Evolutionary conservation across 2,113 vertebrate genomes (phyloP).

Genomic region (Thunnus maccoyii): DNA sequence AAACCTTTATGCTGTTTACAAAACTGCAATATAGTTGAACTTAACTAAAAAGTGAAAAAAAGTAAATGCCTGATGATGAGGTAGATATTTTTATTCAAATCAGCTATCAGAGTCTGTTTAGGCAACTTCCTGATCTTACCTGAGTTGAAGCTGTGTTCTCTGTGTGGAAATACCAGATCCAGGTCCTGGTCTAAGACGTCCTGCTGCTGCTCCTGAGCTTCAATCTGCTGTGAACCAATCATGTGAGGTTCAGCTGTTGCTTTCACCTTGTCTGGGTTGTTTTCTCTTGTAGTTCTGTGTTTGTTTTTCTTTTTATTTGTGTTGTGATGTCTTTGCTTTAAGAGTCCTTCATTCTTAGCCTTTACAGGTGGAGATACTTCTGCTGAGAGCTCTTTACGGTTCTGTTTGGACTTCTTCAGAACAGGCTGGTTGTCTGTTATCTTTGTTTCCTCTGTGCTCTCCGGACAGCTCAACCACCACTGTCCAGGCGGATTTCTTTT

Average conservation of each 20-base stretch:
- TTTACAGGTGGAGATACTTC: slow-evolving; percentile 11
- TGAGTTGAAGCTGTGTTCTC: slow-evolving; percentile 31
- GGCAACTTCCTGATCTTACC: slow-evolving; percentile 50
- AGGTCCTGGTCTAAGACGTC: slow-evolving; percentile 1
- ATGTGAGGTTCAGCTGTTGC: neutral
- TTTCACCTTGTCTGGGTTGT: neutral
- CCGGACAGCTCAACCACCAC: slow-evolving; percentile 71
- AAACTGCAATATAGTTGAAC: neutral
- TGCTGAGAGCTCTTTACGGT: neutral
- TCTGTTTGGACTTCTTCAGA: slow-evolving; percentile 43
- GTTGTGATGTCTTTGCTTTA: slow-evolving; percentile 11
- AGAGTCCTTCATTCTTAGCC: slow-evolving; percentile 7
- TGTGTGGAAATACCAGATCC: slow-evolving; percentile 29
- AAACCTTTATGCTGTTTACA: neutral
- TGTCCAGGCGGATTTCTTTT: slow-evolving; percentile 63
- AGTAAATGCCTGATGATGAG: no score
- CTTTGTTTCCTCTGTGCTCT: slow-evolving; percentile 17
- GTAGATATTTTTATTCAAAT: no score
- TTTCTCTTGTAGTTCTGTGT: neutral
- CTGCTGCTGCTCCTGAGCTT: slow-evolving; percentile 24
- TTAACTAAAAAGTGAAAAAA: no score
- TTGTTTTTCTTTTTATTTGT: slow-evolving; percentile 29
- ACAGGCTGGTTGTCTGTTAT: neutral
- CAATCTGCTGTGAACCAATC: neutral
- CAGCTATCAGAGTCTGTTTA: neutral